Percentiles rank a stretch among this genome's conserved stretches.
phyloP scores from a whole-genome alignment of 2,113 vertebrate species.

The Pungitius pungitius region DNA sequence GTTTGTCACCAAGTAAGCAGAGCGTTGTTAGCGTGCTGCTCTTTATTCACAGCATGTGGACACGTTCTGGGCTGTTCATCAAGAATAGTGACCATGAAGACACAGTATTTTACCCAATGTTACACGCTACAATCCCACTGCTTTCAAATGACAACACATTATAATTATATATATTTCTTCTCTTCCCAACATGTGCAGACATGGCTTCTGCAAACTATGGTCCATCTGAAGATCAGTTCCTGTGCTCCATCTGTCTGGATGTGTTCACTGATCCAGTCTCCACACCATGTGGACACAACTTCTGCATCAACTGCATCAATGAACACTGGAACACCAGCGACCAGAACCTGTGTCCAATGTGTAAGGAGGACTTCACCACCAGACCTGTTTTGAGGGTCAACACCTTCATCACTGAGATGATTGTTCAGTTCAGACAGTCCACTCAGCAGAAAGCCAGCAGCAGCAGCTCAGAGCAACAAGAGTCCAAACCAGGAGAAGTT shows the following conservation, averaged over 20 bases:
- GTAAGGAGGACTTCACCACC: background rate
- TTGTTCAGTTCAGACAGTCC: background rate
- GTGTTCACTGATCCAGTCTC: constrained; percentile 22
- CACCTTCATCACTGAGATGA: constrained; percentile 15
- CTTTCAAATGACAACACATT: too few species aligned
- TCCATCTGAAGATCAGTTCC: background rate
- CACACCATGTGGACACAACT: constrained; percentile 11
- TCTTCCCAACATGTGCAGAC: background rate
- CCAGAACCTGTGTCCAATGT: constrained; percentile 13
- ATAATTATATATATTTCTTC: background rate
- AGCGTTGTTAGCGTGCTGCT: background rate
- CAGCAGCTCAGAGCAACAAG: constrained; percentile 9
- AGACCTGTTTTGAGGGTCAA: constrained; percentile 9
- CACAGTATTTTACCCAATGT: too few species aligned
- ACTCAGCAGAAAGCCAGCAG: constrained; percentile 6
- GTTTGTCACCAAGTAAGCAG: background rate
- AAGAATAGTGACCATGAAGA: too few species aligned
- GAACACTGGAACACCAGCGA: background rate
- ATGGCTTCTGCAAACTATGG: background rate
- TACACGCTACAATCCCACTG: too few species aligned
- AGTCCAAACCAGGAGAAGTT: constrained; percentile 20
- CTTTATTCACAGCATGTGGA: background rate
- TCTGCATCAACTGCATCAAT: constrained; percentile 25
- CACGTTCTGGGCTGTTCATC: too few species aligned
- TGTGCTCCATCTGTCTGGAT: constrained; percentile 34